Evolutionary conservation across 2,888 invertebrate species (phyloP), one percentile per base, ranked within the genome.

Genomic region (Serripes groenlandicus): DNA sequence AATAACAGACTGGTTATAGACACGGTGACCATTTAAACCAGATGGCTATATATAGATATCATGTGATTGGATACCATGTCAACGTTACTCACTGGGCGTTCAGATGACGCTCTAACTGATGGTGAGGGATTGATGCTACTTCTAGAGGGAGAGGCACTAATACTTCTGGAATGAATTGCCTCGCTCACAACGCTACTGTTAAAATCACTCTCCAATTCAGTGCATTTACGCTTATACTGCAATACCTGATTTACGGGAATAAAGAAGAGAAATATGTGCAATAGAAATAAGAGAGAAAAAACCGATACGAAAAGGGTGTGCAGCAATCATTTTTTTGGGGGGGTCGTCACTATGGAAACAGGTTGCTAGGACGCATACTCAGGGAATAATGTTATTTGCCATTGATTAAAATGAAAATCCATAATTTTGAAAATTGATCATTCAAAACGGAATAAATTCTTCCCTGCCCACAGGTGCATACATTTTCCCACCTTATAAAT

Each of bases 171-270:
- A 1, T 26, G 56, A 18, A 26, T 23, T 15, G 71, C 54, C 7
- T 71, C 71, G 32, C 71, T 71, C 11, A 71, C 60, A 21, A 34
- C 30, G 30, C 49, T 60, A 56, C 68, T 76, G 32, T 32, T 54
- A 4, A 69, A 35, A 30, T 91, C 86, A 15, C 80, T 73, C 95
- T 98, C 98, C 84, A 98, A 95, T 91, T 98, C 98, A 15, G 94
- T 91, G 90, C 98, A 98, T 95, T 98, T 96, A 94, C 98, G 97
- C 94, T 98, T 98, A 95, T 98, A 98, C 95, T 98, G 98, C 83
- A 98, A 95, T 64, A 98, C 97, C 91, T 92, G 80, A 60, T 66
- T 34, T 18, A 26, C n/a, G 32, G 21, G 52, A 28, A 60, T 58
- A 79, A 72, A 64, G 64, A 71, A 72, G 58, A 56, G 56, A 49